Base-by-base conservation (phyloP, 1,140 invertebrate genomes). In the Panagrolaimus sp. region DNA sequence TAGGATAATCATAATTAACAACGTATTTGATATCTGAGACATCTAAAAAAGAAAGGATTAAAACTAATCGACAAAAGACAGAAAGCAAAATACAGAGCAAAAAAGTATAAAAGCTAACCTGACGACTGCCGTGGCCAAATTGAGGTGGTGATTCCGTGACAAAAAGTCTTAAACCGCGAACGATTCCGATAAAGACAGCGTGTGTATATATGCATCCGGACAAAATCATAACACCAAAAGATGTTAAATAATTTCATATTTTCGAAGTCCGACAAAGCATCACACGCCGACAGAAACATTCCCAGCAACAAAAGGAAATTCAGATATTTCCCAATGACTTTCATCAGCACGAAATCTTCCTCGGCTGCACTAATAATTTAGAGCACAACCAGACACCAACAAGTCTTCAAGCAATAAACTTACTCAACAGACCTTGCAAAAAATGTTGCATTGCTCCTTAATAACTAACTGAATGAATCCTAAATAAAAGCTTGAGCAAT, bases 1-100 rank as follows among this genome's bases (percentile, higher is more conserved):
- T 92, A 64, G 96, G 95, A 86, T 96, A 98, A 86, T 99, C 96
- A 88, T 91, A 98, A 86, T 98, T 99, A 84, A 99, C 94, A 67
- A 99, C 96, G 88, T 92, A 97, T 86, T 95, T 96, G 73, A 98
- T 94, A 85, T 97, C 96, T 85, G 96, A 92, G 79, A 99, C 95
- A 90, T 98, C 95, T 97, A 86, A 70, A 84, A 88, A 43, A 17
- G 21, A 46, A 44, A 1, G 10, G 38, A 38, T 52, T 45, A 47
- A 26, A 17, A 10, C 21, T 1, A 14, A 17, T 43, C 28, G 21
- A 38, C 43, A 65, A 15, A 38, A 17, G 58, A 28, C 21, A n/a
- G 52, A 43, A n/a, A 62, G 32, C 66, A 24, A 8, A n/a, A 47
- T 43, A 64, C 17, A 63, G 17, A 21, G 64, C 26, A 43, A 67